Evolutionary conservation across 2,888 invertebrate genomes (phyloP).

Genomic region (Augiades crinisus): DNA sequence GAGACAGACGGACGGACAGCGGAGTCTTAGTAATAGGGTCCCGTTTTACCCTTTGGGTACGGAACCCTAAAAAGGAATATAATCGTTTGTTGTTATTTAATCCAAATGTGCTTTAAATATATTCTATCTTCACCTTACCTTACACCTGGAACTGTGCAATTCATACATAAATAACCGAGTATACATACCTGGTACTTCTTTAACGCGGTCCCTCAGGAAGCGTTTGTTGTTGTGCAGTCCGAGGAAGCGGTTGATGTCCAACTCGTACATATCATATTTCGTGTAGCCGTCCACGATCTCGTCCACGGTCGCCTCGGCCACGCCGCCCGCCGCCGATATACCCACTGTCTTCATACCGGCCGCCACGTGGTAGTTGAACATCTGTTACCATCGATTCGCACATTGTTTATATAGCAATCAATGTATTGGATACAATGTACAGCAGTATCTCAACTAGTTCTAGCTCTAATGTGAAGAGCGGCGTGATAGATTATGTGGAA

Average conservation of each 20-base stretch:
- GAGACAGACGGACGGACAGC: no score
- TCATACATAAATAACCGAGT: background rate
- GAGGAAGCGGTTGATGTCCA: conserved; percentile 94
- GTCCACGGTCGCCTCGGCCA: conserved; percentile 95
- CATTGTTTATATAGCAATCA: background rate
- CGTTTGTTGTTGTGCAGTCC: conserved; percentile 97
- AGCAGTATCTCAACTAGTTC: no score
- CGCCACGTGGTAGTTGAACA: conserved; percentile 94
- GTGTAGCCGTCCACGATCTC: conserved; percentile 92
- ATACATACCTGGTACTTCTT: conserved; percentile 91
- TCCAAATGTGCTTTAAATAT: no score
- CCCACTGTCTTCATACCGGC: conserved; percentile 98
- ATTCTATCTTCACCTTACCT: no score
- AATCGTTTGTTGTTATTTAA: no score
- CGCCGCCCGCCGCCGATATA: conserved; percentile 96
- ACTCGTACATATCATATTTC: conserved; percentile 91
- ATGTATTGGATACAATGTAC: no score
- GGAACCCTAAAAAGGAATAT: no score
- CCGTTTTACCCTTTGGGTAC: no score
- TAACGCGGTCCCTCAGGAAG: conserved; percentile 94
- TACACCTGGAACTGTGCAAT: no score
- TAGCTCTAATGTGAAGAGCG: no score
- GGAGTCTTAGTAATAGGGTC: no score
- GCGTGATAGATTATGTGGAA: no score
- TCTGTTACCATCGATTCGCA: conserved; percentile 63